Evolutionary conservation across 1,140 invertebrate species (phyloP).

Genomic region (Lepeophtheirus salmonis): DNA sequence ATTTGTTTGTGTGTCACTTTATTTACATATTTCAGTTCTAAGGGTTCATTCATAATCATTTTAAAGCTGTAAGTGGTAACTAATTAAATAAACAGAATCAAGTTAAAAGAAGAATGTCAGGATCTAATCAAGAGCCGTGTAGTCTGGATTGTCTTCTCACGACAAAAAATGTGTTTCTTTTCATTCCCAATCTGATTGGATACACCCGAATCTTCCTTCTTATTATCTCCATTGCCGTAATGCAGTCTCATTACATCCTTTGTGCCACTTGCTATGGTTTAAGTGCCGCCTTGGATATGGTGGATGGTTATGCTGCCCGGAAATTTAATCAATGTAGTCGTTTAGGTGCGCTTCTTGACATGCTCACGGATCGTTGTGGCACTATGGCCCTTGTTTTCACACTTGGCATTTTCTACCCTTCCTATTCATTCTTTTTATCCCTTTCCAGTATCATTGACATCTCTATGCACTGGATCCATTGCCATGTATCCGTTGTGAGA

Average conservation of each 20-base stretch:
- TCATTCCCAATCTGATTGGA: constrained; percentile 77
- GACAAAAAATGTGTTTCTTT: constrained; percentile 65
- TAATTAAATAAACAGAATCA: too few species aligned
- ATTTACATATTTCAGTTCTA: too few species aligned
- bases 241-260: constrained; percentile 61
- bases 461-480: constrained; percentile 91
- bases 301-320: constrained; percentile 91
- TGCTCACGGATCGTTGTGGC: constrained; percentile 88
- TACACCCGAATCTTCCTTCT: constrained; percentile 78
- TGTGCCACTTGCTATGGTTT: constrained; percentile 69
- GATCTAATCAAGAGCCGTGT: too few species aligned
- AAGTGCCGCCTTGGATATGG: constrained; percentile 77
- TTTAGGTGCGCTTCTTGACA: constrained; percentile 94
- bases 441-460: constrained; percentile 85
- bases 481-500: constrained; percentile 45
- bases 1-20: too few species aligned
- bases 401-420: constrained; percentile 75
- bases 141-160: background rate
- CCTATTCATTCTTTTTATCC: constrained; percentile 85
- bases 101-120: too few species aligned
- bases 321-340: constrained; percentile 84
- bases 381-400: constrained; percentile 76
- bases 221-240: constrained; percentile 79
- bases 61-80: too few species aligned
- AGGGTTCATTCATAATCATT: too few species aligned